These are phyloP conservation scores for Lutjanus campechanus DNA, from an alignment of 2,797 vertebrate genomes.

Conservation along the genomic window DNA sequence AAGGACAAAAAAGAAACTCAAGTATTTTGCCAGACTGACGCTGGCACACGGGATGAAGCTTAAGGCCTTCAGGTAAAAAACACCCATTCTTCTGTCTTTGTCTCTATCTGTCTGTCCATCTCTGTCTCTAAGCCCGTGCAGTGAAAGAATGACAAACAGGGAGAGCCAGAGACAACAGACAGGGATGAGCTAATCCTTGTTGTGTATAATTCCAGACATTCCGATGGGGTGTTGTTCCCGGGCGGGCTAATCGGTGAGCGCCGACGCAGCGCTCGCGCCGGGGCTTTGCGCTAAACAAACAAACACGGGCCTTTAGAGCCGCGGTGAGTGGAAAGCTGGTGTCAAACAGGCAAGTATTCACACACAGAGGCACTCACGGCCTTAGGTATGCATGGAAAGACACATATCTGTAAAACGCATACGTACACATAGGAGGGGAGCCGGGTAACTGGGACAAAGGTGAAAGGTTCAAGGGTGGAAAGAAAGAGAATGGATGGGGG, in stretches of 20 bases:
- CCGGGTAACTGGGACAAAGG: slow-evolving; percentile 65
- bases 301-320: slow-evolving; percentile 59
- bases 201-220: slow-evolving; percentile 85
- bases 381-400: slow-evolving; percentile 63
- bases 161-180: slow-evolving; percentile 79
- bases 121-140: slow-evolving; percentile 56
- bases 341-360: slow-evolving; percentile 47
- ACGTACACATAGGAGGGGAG: slow-evolving; percentile 24
- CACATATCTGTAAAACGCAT: slow-evolving; percentile 42
- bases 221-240: slow-evolving; percentile 77
- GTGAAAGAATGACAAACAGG: slow-evolving; percentile 77
- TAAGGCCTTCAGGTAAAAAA: slow-evolving; percentile 30
- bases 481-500: slow-evolving; percentile 6
- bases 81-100: slow-evolving; percentile 16
- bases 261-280: slow-evolving; percentile 53
- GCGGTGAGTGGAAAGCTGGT: slow-evolving; percentile 55
- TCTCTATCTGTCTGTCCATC: slow-evolving; percentile 45
- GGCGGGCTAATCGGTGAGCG: slow-evolving; percentile 67
- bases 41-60: neutral
- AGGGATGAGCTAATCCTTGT: slow-evolving; percentile 85
- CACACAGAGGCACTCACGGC: slow-evolving; percentile 30
- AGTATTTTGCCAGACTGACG: neutral
- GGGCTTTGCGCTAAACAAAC: slow-evolving; percentile 77
- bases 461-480: slow-evolving; percentile 68
- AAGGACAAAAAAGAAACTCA: neutral